Evolutionary conservation across 2,113 vertebrate species (phyloP).

Genomic region (Hepsetus odoe): DNA sequence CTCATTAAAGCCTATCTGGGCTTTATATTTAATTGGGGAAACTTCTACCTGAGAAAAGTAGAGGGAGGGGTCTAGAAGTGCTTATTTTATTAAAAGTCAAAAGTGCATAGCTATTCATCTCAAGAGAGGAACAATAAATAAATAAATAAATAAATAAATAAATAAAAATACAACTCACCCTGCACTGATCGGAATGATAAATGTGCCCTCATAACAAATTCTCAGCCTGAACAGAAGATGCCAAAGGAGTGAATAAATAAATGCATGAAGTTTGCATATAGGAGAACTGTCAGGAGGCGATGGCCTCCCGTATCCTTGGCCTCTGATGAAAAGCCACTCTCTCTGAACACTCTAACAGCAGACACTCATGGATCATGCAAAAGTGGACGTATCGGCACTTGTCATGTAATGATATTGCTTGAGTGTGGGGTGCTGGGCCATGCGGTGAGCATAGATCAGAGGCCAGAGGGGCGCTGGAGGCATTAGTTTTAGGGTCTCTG

Average conservation of each 20-base stretch:
- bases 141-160: neutral
- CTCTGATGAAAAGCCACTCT: slow-evolving; percentile 75
- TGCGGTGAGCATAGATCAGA: slow-evolving; percentile 50
- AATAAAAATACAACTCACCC: slow-evolving; percentile 55
- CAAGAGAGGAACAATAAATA: slow-evolving; percentile 36
- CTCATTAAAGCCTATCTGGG: slow-evolving; percentile 69
- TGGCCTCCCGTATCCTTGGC: slow-evolving; percentile 56
- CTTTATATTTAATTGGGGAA: slow-evolving; percentile 42
- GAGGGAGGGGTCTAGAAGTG: slow-evolving; percentile 59
- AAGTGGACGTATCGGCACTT: slow-evolving; percentile 72
- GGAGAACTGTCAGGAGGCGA: slow-evolving; percentile 71
- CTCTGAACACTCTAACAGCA: slow-evolving; percentile 56
- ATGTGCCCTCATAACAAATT: slow-evolving; percentile 58
- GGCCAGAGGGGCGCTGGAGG: slow-evolving; percentile 1
- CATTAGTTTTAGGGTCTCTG: slow-evolving; percentile 9
- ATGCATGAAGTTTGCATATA: slow-evolving; percentile 73
- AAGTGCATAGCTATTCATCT: slow-evolving; percentile 72
- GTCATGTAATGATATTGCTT: slow-evolving; percentile 77
- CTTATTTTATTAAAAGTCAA: slow-evolving; percentile 76
- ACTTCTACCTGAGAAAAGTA: slow-evolving; percentile 30
- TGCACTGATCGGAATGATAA: slow-evolving; percentile 66
- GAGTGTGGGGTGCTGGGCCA: slow-evolving; percentile 54
- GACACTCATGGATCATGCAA: slow-evolving; percentile 70
- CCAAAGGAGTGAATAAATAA: slow-evolving; percentile 74
- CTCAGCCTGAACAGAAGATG: slow-evolving; percentile 58